A percentile compares a stretch with the other conserved stretches of the same genome.
phyloP scores from a whole-genome alignment of 2,113 vertebrate genomes.

The Uria aalge region DNA sequence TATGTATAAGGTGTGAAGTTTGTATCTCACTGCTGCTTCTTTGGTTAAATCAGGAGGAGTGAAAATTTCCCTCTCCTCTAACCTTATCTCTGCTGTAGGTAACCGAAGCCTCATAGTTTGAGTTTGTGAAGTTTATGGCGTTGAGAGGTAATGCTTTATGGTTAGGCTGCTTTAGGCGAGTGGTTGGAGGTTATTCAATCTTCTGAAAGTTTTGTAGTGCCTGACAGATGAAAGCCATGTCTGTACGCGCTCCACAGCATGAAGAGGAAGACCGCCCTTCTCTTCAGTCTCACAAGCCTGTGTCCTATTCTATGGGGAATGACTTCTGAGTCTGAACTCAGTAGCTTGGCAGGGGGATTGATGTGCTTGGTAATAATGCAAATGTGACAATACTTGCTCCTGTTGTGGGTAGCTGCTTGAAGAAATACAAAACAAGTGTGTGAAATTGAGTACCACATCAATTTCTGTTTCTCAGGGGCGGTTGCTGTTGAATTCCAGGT shows the following conservation, averaged over 20 bases:
- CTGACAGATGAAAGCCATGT: not conserved
- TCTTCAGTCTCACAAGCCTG: not conserved
- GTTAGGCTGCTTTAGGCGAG: not conserved
- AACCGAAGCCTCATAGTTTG: not conserved
- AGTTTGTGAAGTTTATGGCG: not conserved
- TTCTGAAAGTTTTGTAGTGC: not conserved
- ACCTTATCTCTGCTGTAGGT: fast-evolving
- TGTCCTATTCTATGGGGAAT: not conserved
- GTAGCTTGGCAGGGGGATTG: not conserved
- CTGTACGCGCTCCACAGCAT: fast-evolving
- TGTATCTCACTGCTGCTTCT: not conserved
- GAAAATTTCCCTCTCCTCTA: not conserved
- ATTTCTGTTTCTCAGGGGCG: not conserved
- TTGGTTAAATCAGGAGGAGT: not conserved
- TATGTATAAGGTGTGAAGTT: not conserved
- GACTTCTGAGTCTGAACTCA: fast-evolving
- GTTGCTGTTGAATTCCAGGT: not conserved
- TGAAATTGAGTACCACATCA: not conserved
- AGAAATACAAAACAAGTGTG: not conserved
- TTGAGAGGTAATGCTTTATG: not conserved
- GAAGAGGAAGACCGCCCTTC: not conserved
- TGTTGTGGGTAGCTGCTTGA: not conserved
- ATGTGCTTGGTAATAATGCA: fast-evolving
- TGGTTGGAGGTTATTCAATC: not conserved
- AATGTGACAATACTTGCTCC: not conserved